These are phyloP conservation scores for Heliocidaris erythrogramma DNA, from an alignment of 35 echinoderm and acorn worm species.

Conservation along the genomic window DNA sequence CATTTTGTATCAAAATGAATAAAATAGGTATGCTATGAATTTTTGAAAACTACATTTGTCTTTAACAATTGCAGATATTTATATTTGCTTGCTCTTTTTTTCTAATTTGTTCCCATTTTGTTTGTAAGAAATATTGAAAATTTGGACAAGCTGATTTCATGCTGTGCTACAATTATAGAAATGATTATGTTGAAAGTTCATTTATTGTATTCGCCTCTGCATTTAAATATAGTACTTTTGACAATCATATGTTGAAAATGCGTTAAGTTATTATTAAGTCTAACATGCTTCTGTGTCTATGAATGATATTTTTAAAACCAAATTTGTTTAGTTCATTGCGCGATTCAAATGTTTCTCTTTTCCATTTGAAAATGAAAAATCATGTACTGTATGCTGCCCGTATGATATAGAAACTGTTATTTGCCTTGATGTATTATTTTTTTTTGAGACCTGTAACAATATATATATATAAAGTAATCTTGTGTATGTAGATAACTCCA, in stretches of 20 bases:
- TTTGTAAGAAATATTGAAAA: not conserved
- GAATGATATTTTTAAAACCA: not conserved
- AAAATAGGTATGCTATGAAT: not conserved
- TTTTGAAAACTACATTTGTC: not conserved
- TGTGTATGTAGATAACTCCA: not conserved
- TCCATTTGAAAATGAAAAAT: constrained; percentile 46
- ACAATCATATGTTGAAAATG: constrained; percentile 12
- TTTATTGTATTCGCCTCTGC: not conserved
- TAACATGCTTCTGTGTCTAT: not conserved
- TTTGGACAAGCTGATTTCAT: not conserved
- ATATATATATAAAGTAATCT: not conserved
- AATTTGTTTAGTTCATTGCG: not conserved
- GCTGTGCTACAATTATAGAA: not conserved
- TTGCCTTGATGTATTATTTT: constrained; percentile 16
- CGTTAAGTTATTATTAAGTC: not conserved
- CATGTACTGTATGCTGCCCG: constrained; percentile 39
- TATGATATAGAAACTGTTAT: not conserved
- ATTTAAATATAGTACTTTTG: constrained; percentile 10
- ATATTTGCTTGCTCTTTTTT: not conserved
- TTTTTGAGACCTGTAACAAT: not conserved
- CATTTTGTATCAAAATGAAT: not conserved
- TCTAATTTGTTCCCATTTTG: not conserved
- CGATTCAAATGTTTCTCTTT: constrained; percentile 18
- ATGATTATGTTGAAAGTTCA: not conserved
- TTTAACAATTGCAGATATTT: not conserved